Evolutionary conservation across 2,113 vertebrate species (phyloP), one percentile per base, ranked within the genome.

Genomic region (Heteronetta atricapilla): DNA sequence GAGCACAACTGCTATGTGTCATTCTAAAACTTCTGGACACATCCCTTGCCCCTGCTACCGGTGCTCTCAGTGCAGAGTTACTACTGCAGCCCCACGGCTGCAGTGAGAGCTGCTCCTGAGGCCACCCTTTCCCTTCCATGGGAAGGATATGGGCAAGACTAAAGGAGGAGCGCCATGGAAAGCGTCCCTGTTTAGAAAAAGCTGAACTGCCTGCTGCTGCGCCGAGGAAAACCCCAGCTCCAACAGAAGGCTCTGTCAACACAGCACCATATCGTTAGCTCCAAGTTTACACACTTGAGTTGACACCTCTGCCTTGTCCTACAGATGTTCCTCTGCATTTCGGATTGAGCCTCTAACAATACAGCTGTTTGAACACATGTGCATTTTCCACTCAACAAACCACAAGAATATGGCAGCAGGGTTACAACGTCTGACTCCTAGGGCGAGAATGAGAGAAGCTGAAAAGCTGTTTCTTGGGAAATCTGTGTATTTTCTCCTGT

Each of bases 311-410:
- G 9, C 82, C 95, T 93, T 94, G 93, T 94, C 91, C 95, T 96
- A 94, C 97, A 97, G 97, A 97, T 97, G 94, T 86, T 96, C 88
- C 13, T 8, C 76, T 62, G 2, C 80, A 2, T 88, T 95, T 76
- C 15, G 95, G 95, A 88, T 55, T 10, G 78, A 96, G 94, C 89
- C 82, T 40, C 82, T 25, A 81, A 94, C 81, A 31, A 13, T 93
- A 64, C 97, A 97, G 97, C 91, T 97, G 96, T 86, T 97, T 34
- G 92, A 96, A 96, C 96, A 97, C 96, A 97, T 97, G 95, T 97
- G 96, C 96, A 96, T 97, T 97, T 97, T 97, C 97, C 97, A 97
- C 97, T 97, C 96, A 95, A 20, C 97, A 97, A 97, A 97, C 96
- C 94, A 19, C 95, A 96, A 97, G 94, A 88, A 86, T 12, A 82